A percentile compares a stretch with the other conserved stretches of the same genome.
Conservation (phyloP, 2,797 vertebrate species). For the Sebastolobus alascanus region DNA sequence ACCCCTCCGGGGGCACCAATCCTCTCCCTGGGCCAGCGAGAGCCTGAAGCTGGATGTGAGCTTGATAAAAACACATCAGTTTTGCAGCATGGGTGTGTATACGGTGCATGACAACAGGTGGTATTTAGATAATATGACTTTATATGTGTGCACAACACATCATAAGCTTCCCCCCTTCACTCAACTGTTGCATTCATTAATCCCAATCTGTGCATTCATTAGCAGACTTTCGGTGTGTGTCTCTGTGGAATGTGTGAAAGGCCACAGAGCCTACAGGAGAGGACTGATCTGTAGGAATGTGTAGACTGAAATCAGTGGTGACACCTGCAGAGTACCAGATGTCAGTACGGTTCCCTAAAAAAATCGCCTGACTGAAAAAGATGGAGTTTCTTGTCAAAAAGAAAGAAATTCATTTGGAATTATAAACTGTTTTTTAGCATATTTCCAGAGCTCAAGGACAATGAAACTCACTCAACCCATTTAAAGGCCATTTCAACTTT, state of each 20-base stretch:
- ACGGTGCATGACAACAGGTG: constrained; percentile 57
- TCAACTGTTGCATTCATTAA: constrained; percentile 37
- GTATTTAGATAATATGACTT: constrained; percentile 62
- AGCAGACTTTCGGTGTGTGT: constrained; percentile 41
- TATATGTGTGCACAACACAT: constrained; percentile 40
- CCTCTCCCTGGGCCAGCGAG: constrained; percentile 56
- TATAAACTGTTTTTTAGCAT: neutral
- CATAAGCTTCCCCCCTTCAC: constrained; percentile 8
- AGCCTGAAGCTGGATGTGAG: constrained; percentile 56
- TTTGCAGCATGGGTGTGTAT: constrained; percentile 26
- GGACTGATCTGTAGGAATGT: constrained; percentile 39
- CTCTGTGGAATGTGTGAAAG: constrained; percentile 52
- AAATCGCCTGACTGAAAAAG: constrained; percentile 20
- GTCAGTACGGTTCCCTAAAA: constrained; percentile 23
- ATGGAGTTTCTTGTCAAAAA: neutral
- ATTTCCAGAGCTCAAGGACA: constrained; percentile 32
- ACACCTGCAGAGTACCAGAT: constrained; percentile 58
- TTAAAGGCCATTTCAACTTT: constrained; percentile 24
- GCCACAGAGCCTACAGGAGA: constrained; percentile 36
- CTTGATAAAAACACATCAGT: constrained; percentile 61
- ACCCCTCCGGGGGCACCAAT: constrained; percentile 71
- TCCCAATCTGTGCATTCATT: constrained; percentile 49
- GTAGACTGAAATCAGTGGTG: constrained; percentile 24
- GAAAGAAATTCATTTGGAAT: neutral
- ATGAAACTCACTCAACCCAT: constrained; percentile 24